These are phyloP conservation scores for Peromyscus eremicus DNA, from an alignment of 2,797 vertebrate species.

Conservation along the genomic window DNA sequence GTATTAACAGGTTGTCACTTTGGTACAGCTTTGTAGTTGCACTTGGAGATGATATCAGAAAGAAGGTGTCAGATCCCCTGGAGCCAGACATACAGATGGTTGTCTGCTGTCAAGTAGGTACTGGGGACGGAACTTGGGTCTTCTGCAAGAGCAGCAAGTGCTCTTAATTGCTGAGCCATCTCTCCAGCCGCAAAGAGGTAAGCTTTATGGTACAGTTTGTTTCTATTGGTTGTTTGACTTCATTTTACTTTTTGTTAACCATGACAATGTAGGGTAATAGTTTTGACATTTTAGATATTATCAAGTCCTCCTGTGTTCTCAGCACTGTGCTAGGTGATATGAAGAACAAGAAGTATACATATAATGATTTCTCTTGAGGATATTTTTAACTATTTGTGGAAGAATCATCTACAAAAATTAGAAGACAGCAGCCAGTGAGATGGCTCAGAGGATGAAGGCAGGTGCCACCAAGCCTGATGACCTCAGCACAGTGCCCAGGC, in stretches of 20 bases:
- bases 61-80: not conserved
- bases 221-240: not conserved
- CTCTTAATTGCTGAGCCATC: not conserved
- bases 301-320: not conserved
- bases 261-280: not conserved
- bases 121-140: not conserved
- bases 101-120: not conserved
- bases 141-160: not conserved
- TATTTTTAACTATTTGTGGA: constrained; percentile 15
- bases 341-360: not conserved
- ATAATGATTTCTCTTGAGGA: not conserved
- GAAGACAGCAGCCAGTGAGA: not conserved
- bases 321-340: not conserved
- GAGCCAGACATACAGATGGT: not conserved
- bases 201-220: constrained; percentile 13
- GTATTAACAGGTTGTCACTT: not conserved
- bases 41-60: not conserved
- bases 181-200: not conserved
- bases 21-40: constrained; percentile 28
- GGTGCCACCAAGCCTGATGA: not conserved
- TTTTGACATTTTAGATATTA: constrained; percentile 44
- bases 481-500: not conserved
- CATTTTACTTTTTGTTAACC: not conserved
- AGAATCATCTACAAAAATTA: constrained; percentile 36
- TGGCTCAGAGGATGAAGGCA: not conserved